Base-by-base conservation (phyloP, 2,113 vertebrate genomes). In the Emydocephalus ijimae region DNA sequence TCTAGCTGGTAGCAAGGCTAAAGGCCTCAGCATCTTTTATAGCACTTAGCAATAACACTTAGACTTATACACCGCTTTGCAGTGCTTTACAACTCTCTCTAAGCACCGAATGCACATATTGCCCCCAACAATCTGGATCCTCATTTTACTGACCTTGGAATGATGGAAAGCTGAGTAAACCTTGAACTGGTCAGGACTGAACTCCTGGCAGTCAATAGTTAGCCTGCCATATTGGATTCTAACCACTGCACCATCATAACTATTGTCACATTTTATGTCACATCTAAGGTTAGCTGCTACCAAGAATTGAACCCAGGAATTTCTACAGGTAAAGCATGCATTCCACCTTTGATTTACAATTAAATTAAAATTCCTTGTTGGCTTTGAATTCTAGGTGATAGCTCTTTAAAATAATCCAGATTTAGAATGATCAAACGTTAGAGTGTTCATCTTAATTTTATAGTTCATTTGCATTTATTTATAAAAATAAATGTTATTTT, bases 361-460 rank as follows among this genome's bases (percentile, higher is more conserved):
- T 43, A 34, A 81, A 81, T 39, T 81, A 81, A 81, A 81, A 81
- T 39, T 81, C 15, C 69, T 39, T 39, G 34, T 81, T 81, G 34
- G n/a, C 34, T 81, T 81, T 34, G n/a, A 81, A 81, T 81, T 81
- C 5, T 39, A 20, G 69, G n/a, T 2, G 9, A 87, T 15, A 64
- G 1, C 10, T 48, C 26, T 61, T 61, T 45, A 61, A 48, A 89
- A 6, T 48, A 64, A 64, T 64, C 15, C 61, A 90, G 54, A 64
- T 64, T 50, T 48, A 18, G 24, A 90, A n/a, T 23, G 34, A 74
- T 54, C 81, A 52, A 92, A 95, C 50, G 26, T 85, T 81, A 64
- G 1, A 43, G 39, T 0, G 0, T 48, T 90, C 43, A n/a, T 4
- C 14, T 5, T 14, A 0, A 34, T 90, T 88, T 86, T 94, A 15